Conservation (phyloP, 2,888 invertebrate species). For the Podabrus alpinus region DNA sequence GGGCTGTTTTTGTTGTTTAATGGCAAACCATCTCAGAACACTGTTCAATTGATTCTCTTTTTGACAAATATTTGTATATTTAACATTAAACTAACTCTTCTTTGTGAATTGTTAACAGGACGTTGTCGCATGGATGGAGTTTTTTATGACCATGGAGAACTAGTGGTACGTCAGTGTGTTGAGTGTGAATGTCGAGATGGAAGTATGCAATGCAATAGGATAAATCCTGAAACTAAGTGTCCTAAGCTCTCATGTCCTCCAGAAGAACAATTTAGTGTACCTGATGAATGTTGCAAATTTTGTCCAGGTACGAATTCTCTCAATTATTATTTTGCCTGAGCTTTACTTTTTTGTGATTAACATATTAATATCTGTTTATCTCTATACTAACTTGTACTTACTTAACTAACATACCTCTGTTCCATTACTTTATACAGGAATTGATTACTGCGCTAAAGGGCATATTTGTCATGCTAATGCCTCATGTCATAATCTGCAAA, state of each 20-base stretch:
- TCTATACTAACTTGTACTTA: slow-evolving; percentile 9
- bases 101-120: slow-evolving; percentile 39
- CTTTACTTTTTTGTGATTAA: background rate
- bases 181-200: slow-evolving; percentile 85
- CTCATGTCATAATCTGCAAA: slow-evolving; percentile 88
- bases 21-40: background rate
- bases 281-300: slow-evolving; percentile 88
- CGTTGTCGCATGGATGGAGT: slow-evolving; percentile 48
- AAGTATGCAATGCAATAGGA: slow-evolving; percentile 75
- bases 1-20: background rate
- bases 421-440: slow-evolving; percentile 61
- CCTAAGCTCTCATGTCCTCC: slow-evolving; percentile 78
- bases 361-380: background rate
- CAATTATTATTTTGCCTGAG: background rate
- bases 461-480: slow-evolving; percentile 90
- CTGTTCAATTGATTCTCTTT: background rate
- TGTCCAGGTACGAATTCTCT: slow-evolving; percentile 70
- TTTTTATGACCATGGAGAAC: slow-evolving; percentile 80
- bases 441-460: slow-evolving; percentile 87
- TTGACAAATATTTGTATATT: background rate
- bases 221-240: slow-evolving; percentile 75
- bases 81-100: background rate
- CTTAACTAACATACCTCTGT: slow-evolving; percentile 12
- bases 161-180: slow-evolving; percentile 74
- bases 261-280: slow-evolving; percentile 77